Evolutionary conservation across 2,797 vertebrate species (phyloP).

Genomic region (Potorous gilbertii): DNA sequence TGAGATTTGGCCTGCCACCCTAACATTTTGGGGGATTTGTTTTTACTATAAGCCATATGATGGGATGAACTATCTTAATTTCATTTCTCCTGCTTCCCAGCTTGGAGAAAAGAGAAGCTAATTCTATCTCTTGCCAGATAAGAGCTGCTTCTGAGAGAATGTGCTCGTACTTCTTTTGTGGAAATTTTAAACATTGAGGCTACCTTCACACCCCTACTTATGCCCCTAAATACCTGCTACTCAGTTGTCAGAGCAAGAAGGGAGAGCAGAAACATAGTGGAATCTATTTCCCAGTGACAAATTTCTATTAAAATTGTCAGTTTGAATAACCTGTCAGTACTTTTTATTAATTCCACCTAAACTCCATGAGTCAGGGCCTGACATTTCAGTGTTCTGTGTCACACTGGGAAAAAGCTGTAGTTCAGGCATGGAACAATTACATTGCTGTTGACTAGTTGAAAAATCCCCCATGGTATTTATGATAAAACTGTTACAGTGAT

Average conservation of each 20-base stretch:
- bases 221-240: not conserved
- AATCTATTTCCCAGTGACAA: constrained; percentile 36
- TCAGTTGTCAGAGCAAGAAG: not conserved
- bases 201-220: not conserved
- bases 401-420: constrained; percentile 84
- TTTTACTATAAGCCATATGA: not conserved
- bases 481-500: constrained; percentile 78
- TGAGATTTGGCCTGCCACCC: not conserved
- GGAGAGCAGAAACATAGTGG: not conserved
- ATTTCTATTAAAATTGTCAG: constrained; percentile 72
- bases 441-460: constrained; percentile 76
- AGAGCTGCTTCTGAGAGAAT: not conserved
- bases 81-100: not conserved
- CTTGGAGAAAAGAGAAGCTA: not conserved
- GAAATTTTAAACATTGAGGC: not conserved
- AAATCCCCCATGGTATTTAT: constrained; percentile 72
- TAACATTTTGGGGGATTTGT: not conserved
- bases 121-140: not conserved
- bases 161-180: not conserved
- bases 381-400: constrained; percentile 84
- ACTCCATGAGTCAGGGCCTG: constrained; percentile 84
- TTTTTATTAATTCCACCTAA: constrained; percentile 83
- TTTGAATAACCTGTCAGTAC: constrained; percentile 78
- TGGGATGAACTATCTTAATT: not conserved
- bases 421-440: constrained; percentile 77